A percentile compares a stretch with the other conserved stretches of the same genome.
phyloP scores from a whole-genome alignment of 2,888 invertebrate genomes.

The Drosophila melanosoma region DNA sequence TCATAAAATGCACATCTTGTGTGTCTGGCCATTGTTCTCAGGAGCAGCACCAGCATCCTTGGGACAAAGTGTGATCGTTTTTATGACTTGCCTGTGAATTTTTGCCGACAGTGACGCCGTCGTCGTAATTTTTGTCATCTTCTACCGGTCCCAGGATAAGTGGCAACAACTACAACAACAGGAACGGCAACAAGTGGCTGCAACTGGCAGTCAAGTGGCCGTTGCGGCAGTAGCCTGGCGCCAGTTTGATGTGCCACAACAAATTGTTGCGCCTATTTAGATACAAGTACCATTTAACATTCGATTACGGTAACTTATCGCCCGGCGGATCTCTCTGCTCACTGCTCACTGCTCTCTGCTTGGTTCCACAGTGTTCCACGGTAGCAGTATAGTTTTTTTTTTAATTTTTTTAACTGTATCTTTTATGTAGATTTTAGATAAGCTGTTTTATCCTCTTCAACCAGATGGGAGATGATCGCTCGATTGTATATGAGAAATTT shows the following conservation, averaged over 20 bases:
- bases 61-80: conserved; percentile 77
- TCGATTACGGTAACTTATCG: conserved; percentile 69
- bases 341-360: conserved; percentile 60
- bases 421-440: conserved; percentile 43
- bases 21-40: conserved; percentile 56
- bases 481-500: conserved; percentile 14
- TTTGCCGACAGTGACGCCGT: conserved; percentile 71
- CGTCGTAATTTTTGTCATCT: conserved; percentile 51
- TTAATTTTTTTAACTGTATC: conserved; percentile 6
- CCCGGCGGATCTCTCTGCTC: conserved; percentile 65
- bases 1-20: conserved; percentile 66
- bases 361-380: conserved; percentile 15
- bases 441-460: conserved; percentile 29
- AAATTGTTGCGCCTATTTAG: conserved; percentile 51
- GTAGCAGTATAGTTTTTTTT: conserved; percentile 32
- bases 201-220: conserved; percentile 60
- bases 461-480: conserved; percentile 34
- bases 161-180: conserved; percentile 25
- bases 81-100: conserved; percentile 76
- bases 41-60: conserved; percentile 44
- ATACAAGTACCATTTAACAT: conserved; percentile 71
- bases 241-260: conserved; percentile 64
- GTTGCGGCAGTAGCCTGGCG: conserved; percentile 69
- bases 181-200: conserved; percentile 60
- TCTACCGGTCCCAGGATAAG: conserved; percentile 47